Base-by-base conservation (phyloP, 1,140 invertebrate species). In the Penaeus japonicus region DNA sequence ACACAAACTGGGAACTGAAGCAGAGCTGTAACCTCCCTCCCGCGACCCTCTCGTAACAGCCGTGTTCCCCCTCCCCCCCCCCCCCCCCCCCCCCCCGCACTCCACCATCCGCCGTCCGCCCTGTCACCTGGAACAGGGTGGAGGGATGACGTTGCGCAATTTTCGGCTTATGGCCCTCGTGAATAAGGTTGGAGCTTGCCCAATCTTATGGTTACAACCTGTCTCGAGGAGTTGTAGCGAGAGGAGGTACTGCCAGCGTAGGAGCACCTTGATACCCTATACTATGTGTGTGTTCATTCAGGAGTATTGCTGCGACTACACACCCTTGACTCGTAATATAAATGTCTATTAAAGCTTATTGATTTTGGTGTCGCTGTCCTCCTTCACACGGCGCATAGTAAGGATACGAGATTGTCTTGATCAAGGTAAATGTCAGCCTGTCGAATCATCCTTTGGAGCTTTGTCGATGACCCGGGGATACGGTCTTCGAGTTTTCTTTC, bases 181-280 rank as follows among this genome's bases (percentile, higher is more conserved):
- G 35, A 17, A 27, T 70, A 73, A 73, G 65, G 57, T 35, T 55
- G 22, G n/a, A 27, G 53, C 17, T 73, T 70, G 32, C 82, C 20
- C 22, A 57, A 15, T 65, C 24, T n/a, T 22, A 17, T 5, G 35
- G 55, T 30, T 24, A 65, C 62, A 84, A 75, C 65, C 83, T 75
- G 35, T 30, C 55, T 30, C 55, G 27, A 47, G 39, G n/a, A 27
- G 84, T 80, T 80, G 77, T 80, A 86, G 39, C 30, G 77, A 59
- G 77, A 27, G 47, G 84, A 86, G 84, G 84, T 86, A 80, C 84
- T 79, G 55, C 75, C 62, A 39, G 20, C 5, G 73, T 86, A 79
- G 84, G 17, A 30, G 84, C 57, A 27, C n/a, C 30, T 7, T 32
- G 17, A 73, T 7, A 47, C 47, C 47, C 70, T 32, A 73, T 73